Evolutionary conservation across 2,888 invertebrate species (phyloP).

Genomic region (Eilema griseolum): DNA sequence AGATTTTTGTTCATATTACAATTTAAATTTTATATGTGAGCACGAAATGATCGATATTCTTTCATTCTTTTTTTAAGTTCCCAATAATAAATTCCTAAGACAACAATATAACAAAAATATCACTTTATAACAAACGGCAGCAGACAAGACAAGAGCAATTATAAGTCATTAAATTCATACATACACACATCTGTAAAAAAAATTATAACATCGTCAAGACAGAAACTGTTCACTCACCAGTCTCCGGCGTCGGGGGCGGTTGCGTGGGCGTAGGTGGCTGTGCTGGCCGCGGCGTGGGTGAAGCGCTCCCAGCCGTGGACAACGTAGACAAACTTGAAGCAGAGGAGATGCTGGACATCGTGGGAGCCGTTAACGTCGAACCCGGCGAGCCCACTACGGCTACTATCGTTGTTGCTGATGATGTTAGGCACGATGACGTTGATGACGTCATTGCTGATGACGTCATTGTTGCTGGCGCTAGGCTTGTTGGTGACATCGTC

Average conservation of each 20-base stretch:
- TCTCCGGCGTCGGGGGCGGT: slow-evolving; percentile 73
- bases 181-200: not conserved
- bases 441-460: slow-evolving; percentile 16
- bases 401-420: slow-evolving; percentile 30
- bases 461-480: slow-evolving; percentile 21
- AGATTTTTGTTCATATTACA: too few relatives aligned
- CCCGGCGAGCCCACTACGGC: slow-evolving; percentile 42
- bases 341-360: slow-evolving; percentile 33
- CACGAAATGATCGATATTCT: too few relatives aligned
- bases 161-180: not conserved
- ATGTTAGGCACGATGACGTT: slow-evolving; percentile 23
- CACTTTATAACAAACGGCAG: not conserved
- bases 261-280: slow-evolving; percentile 73
- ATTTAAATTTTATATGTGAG: too few relatives aligned
- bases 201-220: not conserved
- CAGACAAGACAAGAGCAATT: not conserved
- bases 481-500: slow-evolving; percentile 31
- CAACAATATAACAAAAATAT: not conserved
- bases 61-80: too few relatives aligned
- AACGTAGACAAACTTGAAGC: slow-evolving; percentile 10
- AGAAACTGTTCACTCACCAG: slow-evolving; percentile 66
- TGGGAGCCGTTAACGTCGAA: slow-evolving; percentile 31
- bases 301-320: slow-evolving; percentile 58
- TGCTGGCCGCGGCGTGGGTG: slow-evolving; percentile 72
- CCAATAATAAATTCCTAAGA: not conserved